Evolutionary conservation across 2,797 vertebrate species (phyloP).

Genomic region (Argya squamiceps): DNA sequence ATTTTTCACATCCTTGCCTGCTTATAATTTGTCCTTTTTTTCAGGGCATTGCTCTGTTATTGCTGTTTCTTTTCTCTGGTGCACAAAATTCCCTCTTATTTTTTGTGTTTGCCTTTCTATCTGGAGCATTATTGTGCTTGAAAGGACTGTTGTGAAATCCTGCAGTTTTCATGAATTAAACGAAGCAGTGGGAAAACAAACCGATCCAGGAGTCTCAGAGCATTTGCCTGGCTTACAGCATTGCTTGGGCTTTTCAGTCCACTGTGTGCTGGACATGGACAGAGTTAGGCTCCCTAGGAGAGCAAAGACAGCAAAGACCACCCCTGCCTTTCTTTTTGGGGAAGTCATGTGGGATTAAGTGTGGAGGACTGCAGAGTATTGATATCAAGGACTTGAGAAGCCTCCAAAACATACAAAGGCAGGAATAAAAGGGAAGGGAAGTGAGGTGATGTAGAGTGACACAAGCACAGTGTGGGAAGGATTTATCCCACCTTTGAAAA

Average conservation of each 20-base stretch:
- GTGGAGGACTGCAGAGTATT: background rate
- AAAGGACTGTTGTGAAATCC: background rate
- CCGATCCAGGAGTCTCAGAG: background rate
- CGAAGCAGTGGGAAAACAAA: background rate
- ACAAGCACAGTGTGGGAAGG: background rate
- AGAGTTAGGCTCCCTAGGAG: background rate
- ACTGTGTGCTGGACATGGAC: background rate
- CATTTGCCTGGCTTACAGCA: background rate
- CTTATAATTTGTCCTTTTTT: background rate
- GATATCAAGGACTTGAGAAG: background rate
- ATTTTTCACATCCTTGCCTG: background rate
- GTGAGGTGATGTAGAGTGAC: background rate
- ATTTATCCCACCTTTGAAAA: background rate
- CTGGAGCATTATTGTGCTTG: background rate
- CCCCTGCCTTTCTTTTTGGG: background rate
- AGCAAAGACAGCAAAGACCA: background rate
- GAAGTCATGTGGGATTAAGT: background rate
- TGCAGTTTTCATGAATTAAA: background rate
- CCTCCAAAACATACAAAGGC: background rate
- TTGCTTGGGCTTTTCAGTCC: background rate
- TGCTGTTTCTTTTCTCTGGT: too few species aligned
- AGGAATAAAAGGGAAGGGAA: background rate
- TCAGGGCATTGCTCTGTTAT: fast-evolving
- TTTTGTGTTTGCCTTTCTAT: background rate
- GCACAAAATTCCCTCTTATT: background rate